Conservation (phyloP, 2,888 invertebrate species). For the Callosobruchus maculatus region DNA sequence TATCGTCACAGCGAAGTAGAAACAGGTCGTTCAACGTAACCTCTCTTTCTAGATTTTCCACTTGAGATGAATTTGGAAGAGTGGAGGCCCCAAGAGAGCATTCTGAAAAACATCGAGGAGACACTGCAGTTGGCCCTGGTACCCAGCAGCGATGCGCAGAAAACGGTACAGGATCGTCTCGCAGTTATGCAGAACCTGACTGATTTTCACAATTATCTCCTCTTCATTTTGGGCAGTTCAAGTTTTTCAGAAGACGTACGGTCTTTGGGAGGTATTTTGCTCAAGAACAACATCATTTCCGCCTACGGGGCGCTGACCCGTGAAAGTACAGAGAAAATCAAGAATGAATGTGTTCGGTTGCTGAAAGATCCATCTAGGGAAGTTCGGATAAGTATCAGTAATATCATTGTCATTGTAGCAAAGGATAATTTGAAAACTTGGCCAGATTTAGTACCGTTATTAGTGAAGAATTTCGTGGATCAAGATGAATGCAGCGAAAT, state of each 20-base stretch:
- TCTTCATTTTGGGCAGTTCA: conserved; percentile 92
- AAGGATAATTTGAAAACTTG: conserved; percentile 86
- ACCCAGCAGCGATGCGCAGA: conserved; percentile 91
- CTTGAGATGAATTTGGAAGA: conserved; percentile 54
- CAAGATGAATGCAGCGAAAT: conserved; percentile 95
- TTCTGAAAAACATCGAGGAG: conserved; percentile 91
- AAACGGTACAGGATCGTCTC: conserved; percentile 96
- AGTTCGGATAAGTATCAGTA: conserved; percentile 94
- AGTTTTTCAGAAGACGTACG: conserved; percentile 95
- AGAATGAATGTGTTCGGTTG: conserved; percentile 88
- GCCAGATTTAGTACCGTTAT: conserved; percentile 88
- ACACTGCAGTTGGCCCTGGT: conserved; percentile 97
- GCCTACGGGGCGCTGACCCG: conserved; percentile 84
- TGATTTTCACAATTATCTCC: conserved; percentile 97
- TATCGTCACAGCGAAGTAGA: background rate
- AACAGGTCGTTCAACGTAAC: background rate
- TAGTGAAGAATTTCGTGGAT: conserved; percentile 85
- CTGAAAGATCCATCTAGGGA: conserved; percentile 92
- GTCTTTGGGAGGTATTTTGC: conserved; percentile 91
- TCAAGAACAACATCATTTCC: conserved; percentile 95
- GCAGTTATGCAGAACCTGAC: conserved; percentile 95
- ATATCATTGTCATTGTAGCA: conserved; percentile 94
- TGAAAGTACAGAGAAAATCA: conserved; percentile 88
- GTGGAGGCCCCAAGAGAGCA: conserved; percentile 96
- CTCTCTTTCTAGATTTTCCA: background rate